Percentiles rank a stretch among this genome's conserved stretches.
Conservation (phyloP, 2,797 vertebrate species). For the Meriones psammophilus region DNA sequence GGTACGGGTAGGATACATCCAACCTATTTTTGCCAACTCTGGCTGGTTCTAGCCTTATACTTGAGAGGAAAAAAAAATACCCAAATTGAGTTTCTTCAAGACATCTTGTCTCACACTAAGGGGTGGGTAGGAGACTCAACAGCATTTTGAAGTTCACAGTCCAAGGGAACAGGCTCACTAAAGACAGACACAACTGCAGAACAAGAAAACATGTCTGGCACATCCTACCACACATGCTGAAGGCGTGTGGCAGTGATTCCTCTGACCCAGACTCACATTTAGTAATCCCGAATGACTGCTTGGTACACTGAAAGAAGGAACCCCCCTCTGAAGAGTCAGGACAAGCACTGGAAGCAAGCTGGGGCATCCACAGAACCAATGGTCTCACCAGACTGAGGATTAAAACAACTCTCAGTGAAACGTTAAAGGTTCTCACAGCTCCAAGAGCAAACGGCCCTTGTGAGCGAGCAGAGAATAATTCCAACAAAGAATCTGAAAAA, state of each 20-base stretch:
- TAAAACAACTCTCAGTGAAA: not conserved
- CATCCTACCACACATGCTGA: not conserved
- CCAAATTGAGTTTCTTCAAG: not conserved
- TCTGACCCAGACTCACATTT: not conserved
- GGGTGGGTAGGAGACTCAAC: not conserved
- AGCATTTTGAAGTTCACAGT: not conserved
- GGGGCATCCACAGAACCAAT: not conserved
- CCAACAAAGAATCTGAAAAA: not conserved
- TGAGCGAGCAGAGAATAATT: not conserved
- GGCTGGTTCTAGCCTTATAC: not conserved
- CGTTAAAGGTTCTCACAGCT: not conserved
- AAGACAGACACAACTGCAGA: not conserved
- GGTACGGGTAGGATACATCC: not conserved
- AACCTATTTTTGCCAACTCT: not conserved
- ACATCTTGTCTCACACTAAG: not conserved
- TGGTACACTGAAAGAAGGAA: not conserved
- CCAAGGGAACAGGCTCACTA: not conserved
- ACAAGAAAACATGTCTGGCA: not conserved
- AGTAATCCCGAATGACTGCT: not conserved
- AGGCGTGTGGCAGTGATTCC: not conserved
- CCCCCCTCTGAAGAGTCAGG: not conserved
- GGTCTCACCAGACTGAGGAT: not conserved
- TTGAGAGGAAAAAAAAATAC: not conserved
- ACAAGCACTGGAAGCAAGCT: not conserved
- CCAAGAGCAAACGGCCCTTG: not conserved